Conservation (phyloP, 2,113 vertebrate species). For the Carassius gibelio region DNA sequence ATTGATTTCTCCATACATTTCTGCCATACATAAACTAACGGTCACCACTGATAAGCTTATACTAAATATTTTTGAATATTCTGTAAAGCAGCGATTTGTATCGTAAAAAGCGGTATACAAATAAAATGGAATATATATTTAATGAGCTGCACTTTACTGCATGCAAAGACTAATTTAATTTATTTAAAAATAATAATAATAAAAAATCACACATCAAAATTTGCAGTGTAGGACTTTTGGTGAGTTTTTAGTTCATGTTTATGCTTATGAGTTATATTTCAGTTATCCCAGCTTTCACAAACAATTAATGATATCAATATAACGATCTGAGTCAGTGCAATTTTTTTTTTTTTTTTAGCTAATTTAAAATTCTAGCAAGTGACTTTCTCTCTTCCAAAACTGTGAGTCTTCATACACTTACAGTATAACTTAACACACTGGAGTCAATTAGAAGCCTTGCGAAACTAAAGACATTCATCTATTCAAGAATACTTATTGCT, state of each 20-base stretch:
- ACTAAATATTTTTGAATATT: too few species aligned
- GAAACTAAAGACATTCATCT: background rate
- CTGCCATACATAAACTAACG: too few species aligned
- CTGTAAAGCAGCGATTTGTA: too few species aligned
- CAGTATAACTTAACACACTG: background rate
- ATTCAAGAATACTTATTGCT: background rate
- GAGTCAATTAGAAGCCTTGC: background rate
- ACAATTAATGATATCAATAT: background rate
- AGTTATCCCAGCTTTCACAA: background rate
- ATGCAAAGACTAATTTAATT: background rate
- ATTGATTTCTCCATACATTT: too few species aligned
- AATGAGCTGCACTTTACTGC: slow-evolving; percentile 11
- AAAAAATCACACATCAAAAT: too few species aligned
- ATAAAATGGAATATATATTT: background rate
- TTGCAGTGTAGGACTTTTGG: too few species aligned
- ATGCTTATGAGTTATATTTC: background rate
- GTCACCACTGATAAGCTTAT: too few species aligned
- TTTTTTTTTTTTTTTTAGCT: background rate
- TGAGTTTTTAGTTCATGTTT: background rate
- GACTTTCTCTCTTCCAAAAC: background rate
- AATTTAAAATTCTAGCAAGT: background rate
- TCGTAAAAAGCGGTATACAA: too few species aligned
- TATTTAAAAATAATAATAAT: too few species aligned
- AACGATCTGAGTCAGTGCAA: background rate
- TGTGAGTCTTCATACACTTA: background rate